These are phyloP conservation scores for Tragelaphus buxtoni DNA, from an alignment of 2,113 vertebrate species.

Conservation along the genomic window DNA sequence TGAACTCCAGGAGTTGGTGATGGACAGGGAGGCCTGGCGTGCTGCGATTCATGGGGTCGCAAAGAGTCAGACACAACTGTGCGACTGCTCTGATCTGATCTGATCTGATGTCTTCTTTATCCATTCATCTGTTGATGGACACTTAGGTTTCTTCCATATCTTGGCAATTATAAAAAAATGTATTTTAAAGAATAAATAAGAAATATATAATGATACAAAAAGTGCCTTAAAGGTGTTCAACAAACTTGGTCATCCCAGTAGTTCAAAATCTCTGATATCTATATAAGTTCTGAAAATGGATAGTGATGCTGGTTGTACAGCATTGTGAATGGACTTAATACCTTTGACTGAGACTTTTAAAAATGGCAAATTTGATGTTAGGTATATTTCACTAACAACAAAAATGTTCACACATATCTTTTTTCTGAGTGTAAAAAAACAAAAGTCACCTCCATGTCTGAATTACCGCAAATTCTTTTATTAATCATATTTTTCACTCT, in stretches of 20 bases:
- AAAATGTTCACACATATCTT: neutral
- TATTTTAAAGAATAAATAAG: neutral
- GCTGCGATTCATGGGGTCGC: no score
- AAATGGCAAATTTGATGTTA: neutral
- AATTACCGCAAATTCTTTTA: neutral
- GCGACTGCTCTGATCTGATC: no score
- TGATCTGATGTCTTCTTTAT: neutral
- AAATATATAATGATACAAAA: neutral
- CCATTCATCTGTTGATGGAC: neutral
- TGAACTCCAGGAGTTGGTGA: no score
- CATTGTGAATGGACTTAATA: neutral
- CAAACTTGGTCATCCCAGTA: neutral
- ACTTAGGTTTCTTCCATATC: neutral
- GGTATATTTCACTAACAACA: neutral
- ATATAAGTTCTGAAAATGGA: neutral
- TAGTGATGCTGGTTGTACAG: rapidly evolving
- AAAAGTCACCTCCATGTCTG: neutral
- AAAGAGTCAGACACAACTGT: no score
- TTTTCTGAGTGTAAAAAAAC: neutral
- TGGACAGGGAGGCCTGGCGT: no score
- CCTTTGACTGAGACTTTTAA: neutral
- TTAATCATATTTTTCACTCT: neutral
- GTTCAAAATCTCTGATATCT: neutral
- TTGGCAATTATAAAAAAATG: neutral
- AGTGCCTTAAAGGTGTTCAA: neutral